phyloP scores from a whole-genome alignment of 2,888 invertebrate species.

The Sericinus montela region DNA sequence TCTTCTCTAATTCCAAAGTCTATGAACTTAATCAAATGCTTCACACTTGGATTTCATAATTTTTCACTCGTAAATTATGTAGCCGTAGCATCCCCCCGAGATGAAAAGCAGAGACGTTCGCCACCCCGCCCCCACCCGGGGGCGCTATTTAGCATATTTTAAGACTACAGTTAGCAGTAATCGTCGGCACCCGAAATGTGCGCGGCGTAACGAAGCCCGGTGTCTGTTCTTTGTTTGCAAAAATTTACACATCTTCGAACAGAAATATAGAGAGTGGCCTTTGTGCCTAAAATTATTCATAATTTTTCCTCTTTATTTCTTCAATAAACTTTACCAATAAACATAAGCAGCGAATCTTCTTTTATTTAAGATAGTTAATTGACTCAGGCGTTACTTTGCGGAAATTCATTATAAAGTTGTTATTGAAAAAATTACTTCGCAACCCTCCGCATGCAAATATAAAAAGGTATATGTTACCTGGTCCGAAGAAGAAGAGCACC shows the following conservation, averaged over 20 bases:
- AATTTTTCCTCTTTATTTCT: neutral
- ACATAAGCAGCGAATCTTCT: too few relatives aligned
- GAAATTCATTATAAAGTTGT: too few relatives aligned
- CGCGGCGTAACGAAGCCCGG: neutral
- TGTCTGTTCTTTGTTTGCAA: neutral
- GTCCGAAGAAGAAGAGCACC: too few relatives aligned
- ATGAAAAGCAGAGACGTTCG: constrained; percentile 10
- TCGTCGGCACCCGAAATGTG: neutral
- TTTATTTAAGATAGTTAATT: too few relatives aligned
- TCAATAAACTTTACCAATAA: too few relatives aligned
- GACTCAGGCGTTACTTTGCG: too few relatives aligned
- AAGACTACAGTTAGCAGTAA: constrained; percentile 10
- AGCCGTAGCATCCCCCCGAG: neutral
- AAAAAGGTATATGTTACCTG: too few relatives aligned
- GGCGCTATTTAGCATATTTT: constrained; percentile 28
- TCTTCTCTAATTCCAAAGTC: neutral
- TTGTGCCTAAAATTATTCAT: neutral
- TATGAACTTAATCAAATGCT: neutral
- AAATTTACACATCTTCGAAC: neutral
- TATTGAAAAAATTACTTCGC: too few relatives aligned
- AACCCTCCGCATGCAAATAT: too few relatives aligned
- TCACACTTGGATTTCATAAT: neutral
- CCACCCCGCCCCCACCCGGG: constrained; percentile 4
- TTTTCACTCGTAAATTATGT: neutral
- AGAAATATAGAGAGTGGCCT: neutral